Conservation (phyloP, 2,888 invertebrate species). For the Pyrgus malvae region DNA sequence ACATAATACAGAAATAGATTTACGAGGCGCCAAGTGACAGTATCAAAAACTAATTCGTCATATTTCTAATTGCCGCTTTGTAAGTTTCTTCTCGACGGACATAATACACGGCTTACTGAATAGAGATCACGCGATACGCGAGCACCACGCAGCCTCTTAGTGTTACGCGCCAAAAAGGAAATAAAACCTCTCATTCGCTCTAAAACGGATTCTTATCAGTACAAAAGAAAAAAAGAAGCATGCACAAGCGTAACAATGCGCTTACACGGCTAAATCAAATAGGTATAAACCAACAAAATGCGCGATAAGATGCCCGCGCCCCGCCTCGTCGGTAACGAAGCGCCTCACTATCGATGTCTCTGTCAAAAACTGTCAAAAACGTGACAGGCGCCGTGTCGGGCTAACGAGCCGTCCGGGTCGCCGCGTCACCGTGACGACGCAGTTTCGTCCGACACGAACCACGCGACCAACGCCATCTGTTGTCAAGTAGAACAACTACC, state of each 20-base stretch:
- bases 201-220: conserved; percentile 46
- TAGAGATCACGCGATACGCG: conserved; percentile 23
- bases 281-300: conserved; percentile 62
- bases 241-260: conserved; percentile 61
- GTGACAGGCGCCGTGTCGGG: conserved; percentile 77
- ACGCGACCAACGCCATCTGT: conserved; percentile 59
- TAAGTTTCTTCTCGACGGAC: conserved; percentile 12
- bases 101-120: conserved; percentile 22
- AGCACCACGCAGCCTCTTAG: conserved; percentile 14
- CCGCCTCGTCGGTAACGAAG: conserved; percentile 73
- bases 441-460: conserved; percentile 34
- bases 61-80: conserved; percentile 28
- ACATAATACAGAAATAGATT: conserved; percentile 12
- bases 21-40: conserved; percentile 22
- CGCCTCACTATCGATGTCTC: conserved; percentile 77
- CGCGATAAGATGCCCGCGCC: conserved; percentile 60
- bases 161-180: conserved; percentile 23
- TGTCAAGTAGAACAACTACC: conserved; percentile 47
- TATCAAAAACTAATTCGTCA: conserved; percentile 29
- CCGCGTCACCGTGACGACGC: conserved; percentile 57
- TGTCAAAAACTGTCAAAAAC: conserved; percentile 80
- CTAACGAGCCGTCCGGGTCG: conserved; percentile 70
- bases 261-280: conserved; percentile 66
- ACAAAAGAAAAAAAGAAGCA: conserved; percentile 54
- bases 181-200: conserved; percentile 23